Base-by-base conservation (phyloP, 1,140 invertebrate species). In the Tribolium madens region DNA sequence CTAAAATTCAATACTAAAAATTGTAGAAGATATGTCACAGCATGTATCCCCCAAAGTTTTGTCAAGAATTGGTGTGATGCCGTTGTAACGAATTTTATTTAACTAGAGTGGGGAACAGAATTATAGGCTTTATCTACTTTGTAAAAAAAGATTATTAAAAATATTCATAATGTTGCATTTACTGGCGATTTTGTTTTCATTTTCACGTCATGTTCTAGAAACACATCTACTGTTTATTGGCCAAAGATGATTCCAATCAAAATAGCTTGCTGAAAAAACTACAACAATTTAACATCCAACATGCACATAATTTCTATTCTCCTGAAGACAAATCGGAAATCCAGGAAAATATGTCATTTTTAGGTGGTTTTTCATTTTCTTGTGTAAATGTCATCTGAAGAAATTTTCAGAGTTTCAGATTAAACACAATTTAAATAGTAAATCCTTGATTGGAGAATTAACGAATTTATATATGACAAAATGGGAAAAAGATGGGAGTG, bases 401-500 rank as follows among this genome's bases (percentile, higher is more conserved):
- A 33, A 14, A 70, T 42, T 81, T 71, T 75, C 72, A 82, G 79
- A 81, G 47, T 84, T 78, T 72, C 83, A 84, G 73, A 80, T 80
- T 18, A 75, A 81, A 10, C 60, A 77, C 9, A 74, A 76, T 3
- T 57, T 76, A 42, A 57, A 60, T 9, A 42, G 70, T 60, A 60
- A 80, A 53, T 83, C 84, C 4, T 78, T 82, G 14, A 77, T 82
- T 12, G 79, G 81, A 73, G 73, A 81, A 71, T 76, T 84, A 31
- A 80, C 80, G 26, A 26, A 60, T 6, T 69, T 84, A 31, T 84
- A 75, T 31, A 83, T 77, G 57, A 57, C 46, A n/a, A 47, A 84
- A 26, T 77, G 72, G 46, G 33, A 50, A 52, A 78, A 80, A 12
- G 77, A 76, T 52, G 18, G 57, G n/a, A 15, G 53, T n/a, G 77